Evolutionary conservation across 2,113 vertebrate species (phyloP).

Genomic region (Anoura caudifer): DNA sequence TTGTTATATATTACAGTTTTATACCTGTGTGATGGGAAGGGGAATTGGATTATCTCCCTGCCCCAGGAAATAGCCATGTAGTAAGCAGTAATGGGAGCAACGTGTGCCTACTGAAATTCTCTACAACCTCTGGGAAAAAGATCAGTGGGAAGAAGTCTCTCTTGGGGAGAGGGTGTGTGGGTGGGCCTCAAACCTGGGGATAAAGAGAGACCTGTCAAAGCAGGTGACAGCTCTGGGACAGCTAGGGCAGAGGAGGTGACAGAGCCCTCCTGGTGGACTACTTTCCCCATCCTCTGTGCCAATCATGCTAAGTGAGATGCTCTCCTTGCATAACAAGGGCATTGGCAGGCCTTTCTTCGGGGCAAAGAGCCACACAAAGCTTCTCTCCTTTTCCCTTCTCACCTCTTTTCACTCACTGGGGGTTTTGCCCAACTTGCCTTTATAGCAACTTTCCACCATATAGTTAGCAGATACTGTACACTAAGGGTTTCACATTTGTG

Average conservation of each 20-base stretch:
- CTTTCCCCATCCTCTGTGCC: not conserved
- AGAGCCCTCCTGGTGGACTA: not conserved
- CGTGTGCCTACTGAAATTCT: not conserved
- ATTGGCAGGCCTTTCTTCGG: not conserved
- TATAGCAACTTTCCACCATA: not conserved
- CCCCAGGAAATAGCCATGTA: slow-evolving; percentile 27
- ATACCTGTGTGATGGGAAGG: not conserved
- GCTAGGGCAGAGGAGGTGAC: not conserved
- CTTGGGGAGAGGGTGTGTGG: not conserved
- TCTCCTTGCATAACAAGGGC: not conserved
- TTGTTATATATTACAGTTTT: not conserved
- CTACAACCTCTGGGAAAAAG: not conserved
- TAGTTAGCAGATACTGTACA: not conserved
- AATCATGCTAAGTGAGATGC: not conserved
- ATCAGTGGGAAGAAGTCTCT: not conserved
- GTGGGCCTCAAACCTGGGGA: not conserved
- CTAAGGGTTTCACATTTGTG: not conserved
- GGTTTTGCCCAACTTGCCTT: not conserved
- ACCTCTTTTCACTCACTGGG: not conserved
- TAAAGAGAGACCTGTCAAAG: not conserved
- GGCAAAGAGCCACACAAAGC: not conserved
- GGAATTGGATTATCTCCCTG: slow-evolving; percentile 51
- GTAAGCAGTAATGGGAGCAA: slow-evolving; percentile 19
- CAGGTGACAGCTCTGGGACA: not conserved
- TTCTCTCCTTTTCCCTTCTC: not conserved